These are phyloP conservation scores for Danionella cerebrum DNA, from an alignment of 2,113 vertebrate genomes.

Conservation along the genomic window DNA sequence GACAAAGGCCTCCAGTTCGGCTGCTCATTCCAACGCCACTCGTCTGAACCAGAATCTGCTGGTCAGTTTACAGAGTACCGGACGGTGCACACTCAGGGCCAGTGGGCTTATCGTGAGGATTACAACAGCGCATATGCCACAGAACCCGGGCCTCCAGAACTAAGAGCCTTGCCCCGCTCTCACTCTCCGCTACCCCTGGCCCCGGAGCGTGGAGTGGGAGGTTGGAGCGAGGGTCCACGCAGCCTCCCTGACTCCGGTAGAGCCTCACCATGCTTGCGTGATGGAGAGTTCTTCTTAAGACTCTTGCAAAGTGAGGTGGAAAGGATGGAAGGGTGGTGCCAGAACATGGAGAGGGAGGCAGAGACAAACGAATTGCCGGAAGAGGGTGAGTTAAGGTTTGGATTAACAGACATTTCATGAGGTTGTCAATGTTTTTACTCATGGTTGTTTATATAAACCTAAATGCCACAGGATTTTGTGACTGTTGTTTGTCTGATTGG, in stretches of 20 bases:
- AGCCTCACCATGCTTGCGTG: constrained; percentile 86
- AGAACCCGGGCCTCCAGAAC: constrained; percentile 61
- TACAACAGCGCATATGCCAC: constrained; percentile 79
- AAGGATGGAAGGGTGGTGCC: constrained; percentile 96
- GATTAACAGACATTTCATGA: not conserved
- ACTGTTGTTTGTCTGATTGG: not conserved
- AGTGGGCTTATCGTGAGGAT: constrained; percentile 94
- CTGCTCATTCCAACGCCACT: constrained; percentile 90
- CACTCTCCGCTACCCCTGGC: constrained; percentile 62
- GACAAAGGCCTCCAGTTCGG: constrained; percentile 96
- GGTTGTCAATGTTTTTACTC: not conserved
- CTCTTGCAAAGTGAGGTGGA: constrained; percentile 92
- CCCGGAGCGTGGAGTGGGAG: constrained; percentile 73
- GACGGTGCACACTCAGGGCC: constrained; percentile 94
- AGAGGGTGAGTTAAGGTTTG: constrained; percentile 74
- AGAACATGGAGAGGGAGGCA: constrained; percentile 92
- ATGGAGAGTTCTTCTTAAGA: constrained; percentile 93
- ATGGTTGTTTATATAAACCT: not conserved
- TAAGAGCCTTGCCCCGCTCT: constrained; percentile 55
- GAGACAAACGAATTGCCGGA: constrained; percentile 92
- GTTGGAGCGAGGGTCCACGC: constrained; percentile 76
- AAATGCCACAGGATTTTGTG: no score
- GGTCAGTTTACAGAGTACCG: constrained; percentile 88
- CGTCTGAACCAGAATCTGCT: constrained; percentile 84
- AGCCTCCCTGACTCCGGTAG: constrained; percentile 91